These are phyloP conservation scores for Falco naumanni DNA, from an alignment of 2,797 vertebrate species.

Conservation along the genomic window DNA sequence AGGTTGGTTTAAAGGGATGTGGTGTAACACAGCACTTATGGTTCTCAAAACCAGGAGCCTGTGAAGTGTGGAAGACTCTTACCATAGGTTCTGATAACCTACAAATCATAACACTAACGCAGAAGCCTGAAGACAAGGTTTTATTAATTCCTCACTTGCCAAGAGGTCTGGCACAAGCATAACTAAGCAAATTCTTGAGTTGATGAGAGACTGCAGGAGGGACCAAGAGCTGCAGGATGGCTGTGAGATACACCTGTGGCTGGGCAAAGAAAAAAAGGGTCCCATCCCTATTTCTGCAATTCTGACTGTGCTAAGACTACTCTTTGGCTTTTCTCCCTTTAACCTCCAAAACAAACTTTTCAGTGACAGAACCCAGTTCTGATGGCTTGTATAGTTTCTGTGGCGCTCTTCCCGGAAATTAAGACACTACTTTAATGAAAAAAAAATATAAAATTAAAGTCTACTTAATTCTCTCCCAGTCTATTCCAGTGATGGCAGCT, in stretches of 20 bases:
- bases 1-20: not conserved
- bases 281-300: not conserved
- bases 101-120: not conserved
- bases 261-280: not conserved
- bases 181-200: not conserved
- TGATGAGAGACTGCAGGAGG: not conserved
- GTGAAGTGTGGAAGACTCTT: not conserved
- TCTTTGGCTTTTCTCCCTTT: not conserved
- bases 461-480: not conserved
- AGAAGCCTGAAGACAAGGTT: not conserved
- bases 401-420: not conserved
- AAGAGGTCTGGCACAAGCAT: not conserved
- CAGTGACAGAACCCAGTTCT: not conserved
- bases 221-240: not conserved
- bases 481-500: not conserved
- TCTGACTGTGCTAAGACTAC: not conserved
- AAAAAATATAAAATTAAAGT: not conserved
- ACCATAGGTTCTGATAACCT: not conserved
- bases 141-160: not conserved
- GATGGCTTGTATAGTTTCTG: not conserved
- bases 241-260: not conserved
- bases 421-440: not conserved
- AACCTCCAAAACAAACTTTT: not conserved
- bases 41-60: not conserved
- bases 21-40: accelerated